phyloP scores from a whole-genome alignment of 1,140 invertebrate species.

The Heliconius hermathena region DNA sequence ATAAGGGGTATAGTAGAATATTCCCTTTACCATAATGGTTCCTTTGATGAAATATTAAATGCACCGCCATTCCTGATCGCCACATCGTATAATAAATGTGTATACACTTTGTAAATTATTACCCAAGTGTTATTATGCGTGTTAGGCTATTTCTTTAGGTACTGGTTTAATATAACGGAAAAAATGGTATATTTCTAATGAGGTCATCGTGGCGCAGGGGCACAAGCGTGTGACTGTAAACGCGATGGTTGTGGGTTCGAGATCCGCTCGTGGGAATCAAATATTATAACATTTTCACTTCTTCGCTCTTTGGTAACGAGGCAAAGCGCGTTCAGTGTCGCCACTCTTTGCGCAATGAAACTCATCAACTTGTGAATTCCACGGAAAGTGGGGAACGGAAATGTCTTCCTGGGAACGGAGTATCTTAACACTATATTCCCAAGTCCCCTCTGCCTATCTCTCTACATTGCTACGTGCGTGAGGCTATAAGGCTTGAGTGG shows the following conservation, averaged over 20 bases:
- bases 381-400: neutral
- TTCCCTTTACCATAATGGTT: neutral
- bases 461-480: neutral
- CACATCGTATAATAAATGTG: neutral
- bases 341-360: neutral
- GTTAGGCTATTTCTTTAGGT: too few species aligned
- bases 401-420: neutral
- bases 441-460: neutral
- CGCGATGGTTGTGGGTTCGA: neutral
- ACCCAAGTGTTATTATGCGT: neutral
- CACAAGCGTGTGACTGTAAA: neutral
- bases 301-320: neutral
- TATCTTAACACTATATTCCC: too few species aligned
- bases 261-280: neutral
- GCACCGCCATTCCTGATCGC: neutral
- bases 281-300: neutral
- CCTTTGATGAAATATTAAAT: conserved; percentile 5
- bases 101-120: neutral
- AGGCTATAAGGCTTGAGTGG: too few species aligned
- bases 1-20: neutral
- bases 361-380: neutral
- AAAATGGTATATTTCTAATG: too few species aligned
- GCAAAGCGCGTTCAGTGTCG: neutral
- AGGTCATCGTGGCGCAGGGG: neutral
- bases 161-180: too few species aligned